phyloP scores from a whole-genome alignment of 2,888 invertebrate species.

The Auanema sp. region DNA sequence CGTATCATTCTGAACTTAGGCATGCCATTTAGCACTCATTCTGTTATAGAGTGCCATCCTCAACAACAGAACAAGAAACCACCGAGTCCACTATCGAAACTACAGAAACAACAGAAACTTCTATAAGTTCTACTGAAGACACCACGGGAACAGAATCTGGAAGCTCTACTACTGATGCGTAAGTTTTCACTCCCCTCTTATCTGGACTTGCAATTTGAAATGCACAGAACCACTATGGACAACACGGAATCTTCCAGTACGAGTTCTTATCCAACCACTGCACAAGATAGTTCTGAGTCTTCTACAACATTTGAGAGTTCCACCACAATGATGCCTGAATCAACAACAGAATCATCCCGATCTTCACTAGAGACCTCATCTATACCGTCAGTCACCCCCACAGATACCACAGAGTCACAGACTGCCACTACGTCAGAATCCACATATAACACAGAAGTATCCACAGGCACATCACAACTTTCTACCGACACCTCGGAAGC shows the following conservation, averaged over 20 bases:
- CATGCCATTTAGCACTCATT: no score
- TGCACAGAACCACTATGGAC: neutral
- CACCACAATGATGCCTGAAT: neutral
- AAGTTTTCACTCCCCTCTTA: no score
- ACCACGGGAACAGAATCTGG: slow-evolving; percentile 4
- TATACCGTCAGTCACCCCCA: no score
- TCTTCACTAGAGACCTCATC: no score
- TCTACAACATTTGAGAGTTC: neutral
- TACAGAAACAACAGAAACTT: slow-evolving; percentile 5
- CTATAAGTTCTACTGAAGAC: slow-evolving; percentile 8
- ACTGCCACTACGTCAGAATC: no score
- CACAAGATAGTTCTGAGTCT: no score
- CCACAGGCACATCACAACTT: no score
- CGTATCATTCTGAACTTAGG: no score
- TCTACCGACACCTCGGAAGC: no score
- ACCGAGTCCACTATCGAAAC: slow-evolving; percentile 9
- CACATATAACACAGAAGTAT: no score
- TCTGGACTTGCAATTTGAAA: slow-evolving; percentile 6
- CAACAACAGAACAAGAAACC: slow-evolving; percentile 10
- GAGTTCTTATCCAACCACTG: neutral
- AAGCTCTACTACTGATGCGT: slow-evolving; percentile 10
- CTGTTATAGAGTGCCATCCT: no score
- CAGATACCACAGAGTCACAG: neutral
- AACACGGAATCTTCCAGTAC: neutral
- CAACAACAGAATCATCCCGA: neutral